Percentiles rank a stretch among this genome's conserved stretches.
Conservation (phyloP, 2,888 invertebrate genomes). For the Stictocephala bisonia region DNA sequence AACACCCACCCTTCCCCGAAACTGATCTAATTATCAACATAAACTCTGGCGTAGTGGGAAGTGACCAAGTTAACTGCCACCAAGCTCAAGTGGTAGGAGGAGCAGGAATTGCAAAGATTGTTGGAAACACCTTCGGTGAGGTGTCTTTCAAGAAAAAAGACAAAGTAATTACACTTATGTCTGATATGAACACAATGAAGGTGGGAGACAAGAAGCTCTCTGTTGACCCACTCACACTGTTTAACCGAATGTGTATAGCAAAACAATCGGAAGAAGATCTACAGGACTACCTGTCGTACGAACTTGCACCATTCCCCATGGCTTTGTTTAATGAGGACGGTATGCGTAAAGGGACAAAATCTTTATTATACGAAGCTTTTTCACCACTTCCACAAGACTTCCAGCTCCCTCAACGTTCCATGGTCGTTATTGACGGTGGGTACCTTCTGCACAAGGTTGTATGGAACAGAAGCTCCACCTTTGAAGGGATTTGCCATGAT, state of each 20-base stretch:
- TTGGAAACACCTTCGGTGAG: slow-evolving; percentile 44
- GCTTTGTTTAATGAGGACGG: slow-evolving; percentile 53
- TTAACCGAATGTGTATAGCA: slow-evolving; percentile 56
- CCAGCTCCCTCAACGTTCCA: slow-evolving; percentile 32
- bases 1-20: slow-evolving; percentile 53
- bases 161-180: slow-evolving; percentile 57
- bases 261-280: slow-evolving; percentile 51
- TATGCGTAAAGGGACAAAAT: slow-evolving; percentile 53
- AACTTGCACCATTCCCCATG: slow-evolving; percentile 55
- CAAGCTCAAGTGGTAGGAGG: slow-evolving; percentile 59
- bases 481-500: slow-evolving; percentile 36
- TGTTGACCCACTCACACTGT: slow-evolving; percentile 55
- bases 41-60: slow-evolving; percentile 59
- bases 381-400: slow-evolving; percentile 39
- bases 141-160: slow-evolving; percentile 59
- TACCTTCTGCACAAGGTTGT: slow-evolving; percentile 44
- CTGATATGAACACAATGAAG: slow-evolving; percentile 44
- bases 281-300: slow-evolving; percentile 53
- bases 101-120: slow-evolving; percentile 34
- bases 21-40: slow-evolving; percentile 59
- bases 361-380: slow-evolving; percentile 27
- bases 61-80: slow-evolving; percentile 60
- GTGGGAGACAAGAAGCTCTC: slow-evolving; percentile 45
- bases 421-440: slow-evolving; percentile 35
- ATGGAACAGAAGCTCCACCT: slow-evolving; percentile 42